Evolutionary conservation across 2,888 invertebrate species (phyloP), one percentile per base, ranked within the genome.

Genomic region (Oxytorus armatus): DNA sequence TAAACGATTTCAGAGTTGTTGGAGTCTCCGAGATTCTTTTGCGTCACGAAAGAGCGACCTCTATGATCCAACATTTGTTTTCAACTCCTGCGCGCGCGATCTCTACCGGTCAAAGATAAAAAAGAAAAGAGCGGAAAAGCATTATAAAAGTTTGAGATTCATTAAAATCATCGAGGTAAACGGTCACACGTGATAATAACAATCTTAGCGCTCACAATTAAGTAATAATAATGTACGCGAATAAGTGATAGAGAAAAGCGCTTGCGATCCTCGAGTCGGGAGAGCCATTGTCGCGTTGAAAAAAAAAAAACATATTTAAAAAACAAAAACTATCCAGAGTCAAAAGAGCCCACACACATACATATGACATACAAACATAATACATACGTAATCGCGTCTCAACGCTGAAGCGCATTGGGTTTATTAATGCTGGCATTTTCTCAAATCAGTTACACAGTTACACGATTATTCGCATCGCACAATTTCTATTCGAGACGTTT

Each of bases 231-330:
- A 53, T 16, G n/a, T 55, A 49, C 63, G 47, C 25, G 36, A 73
- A 68, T 65, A 63, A 61, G 68, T 73, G 44, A 72, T 63, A 73
- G 68, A 55, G 33, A 47, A 63, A 57, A 39, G 42, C 69, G 76
- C 68, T 80, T 80, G 79, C 79, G 79, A 79, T 79, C 72, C 79
- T 73, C 61, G 39, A 77, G 16, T 68, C 55, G 63, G 80, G 68
- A 63, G 63, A 76, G 79, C 76, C 72, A 63, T 79, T 80, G 18
- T 69, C 61, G 72, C 74, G 44, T 69, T n/a, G 18, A 57, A 59
- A 39, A 14, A 53, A 33, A 53, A 74, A 16, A 33, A 21, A 42
- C 29, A 47, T 14, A 47, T 42, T 42, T 2, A 10, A 42, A 2
- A 5, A 2, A 47, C 11, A 4, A 36, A 51, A 57, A 21, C n/a